These are phyloP conservation scores for Periparus ater DNA, from an alignment of 2,797 vertebrate species.

Conservation along the genomic window DNA sequence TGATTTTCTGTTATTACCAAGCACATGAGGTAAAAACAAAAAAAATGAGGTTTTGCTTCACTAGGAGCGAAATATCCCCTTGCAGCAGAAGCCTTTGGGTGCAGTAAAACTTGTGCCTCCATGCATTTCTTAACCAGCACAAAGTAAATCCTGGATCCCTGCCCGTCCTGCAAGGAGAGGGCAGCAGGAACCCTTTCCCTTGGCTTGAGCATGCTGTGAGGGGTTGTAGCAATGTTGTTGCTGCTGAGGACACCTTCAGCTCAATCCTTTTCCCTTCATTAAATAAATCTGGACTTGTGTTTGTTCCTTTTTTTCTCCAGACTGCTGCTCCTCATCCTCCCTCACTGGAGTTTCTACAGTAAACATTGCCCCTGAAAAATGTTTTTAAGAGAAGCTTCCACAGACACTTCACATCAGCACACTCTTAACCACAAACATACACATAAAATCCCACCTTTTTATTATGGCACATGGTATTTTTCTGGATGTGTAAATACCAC, in stretches of 20 bases:
- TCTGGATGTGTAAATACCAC: conserved; percentile 40
- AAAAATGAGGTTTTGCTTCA: not conserved
- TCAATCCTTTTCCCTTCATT: not conserved
- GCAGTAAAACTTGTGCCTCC: not conserved
- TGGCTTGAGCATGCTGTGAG: rapidly evolving
- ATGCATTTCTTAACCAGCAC: not conserved
- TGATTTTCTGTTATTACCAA: not conserved
- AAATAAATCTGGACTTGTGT: not conserved
- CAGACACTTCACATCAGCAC: not conserved
- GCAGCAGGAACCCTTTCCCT: not conserved
- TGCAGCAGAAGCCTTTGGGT: not conserved
- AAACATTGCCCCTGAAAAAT: not conserved
- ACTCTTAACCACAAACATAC: not conserved
- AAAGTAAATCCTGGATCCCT: not conserved
- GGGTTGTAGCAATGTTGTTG: not conserved
- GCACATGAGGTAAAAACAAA: not conserved
- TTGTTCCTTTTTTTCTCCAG: not conserved
- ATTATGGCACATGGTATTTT: conserved; percentile 54
- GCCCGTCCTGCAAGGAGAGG: not conserved
- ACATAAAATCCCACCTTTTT: conserved; percentile 73
- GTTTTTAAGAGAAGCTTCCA: not conserved
- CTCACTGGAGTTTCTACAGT: not conserved
- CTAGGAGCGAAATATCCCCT: not conserved
- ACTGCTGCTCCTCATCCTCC: not conserved
- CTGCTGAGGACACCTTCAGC: not conserved